These are phyloP conservation scores for Porites divaricata DNA, from an alignment of 92 coral and sea anemone genomes.

Conservation along the genomic window DNA sequence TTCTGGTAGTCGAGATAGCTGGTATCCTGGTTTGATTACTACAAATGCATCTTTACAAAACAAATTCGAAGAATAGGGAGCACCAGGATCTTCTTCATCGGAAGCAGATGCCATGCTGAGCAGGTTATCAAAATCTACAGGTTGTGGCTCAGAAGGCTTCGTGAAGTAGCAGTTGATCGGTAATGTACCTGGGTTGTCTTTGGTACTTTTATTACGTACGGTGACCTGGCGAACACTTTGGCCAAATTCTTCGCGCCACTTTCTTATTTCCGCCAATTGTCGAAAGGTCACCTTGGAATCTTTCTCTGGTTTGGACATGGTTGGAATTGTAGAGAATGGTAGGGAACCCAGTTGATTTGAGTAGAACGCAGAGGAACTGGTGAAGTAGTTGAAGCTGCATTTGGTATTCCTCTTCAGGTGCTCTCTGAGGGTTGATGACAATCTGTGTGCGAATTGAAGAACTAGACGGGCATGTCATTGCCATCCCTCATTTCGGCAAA, in stretches of 20 bases:
- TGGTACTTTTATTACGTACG: conserved; percentile 25
- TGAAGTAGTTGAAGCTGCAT: conserved; percentile 29
- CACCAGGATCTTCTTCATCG: too few species aligned
- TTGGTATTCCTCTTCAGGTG: too few species aligned
- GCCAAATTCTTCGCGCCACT: conserved; percentile 40
- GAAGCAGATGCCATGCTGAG: too few species aligned
- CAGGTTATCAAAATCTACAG: too few species aligned
- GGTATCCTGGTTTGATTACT: too few species aligned
- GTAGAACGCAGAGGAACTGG: conserved; percentile 40
- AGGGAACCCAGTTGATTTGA: conserved; percentile 20
- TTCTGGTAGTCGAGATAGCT: too few species aligned
- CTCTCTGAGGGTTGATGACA: too few species aligned
- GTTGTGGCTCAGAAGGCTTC: too few species aligned
- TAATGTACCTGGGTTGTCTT: conserved; percentile 33
- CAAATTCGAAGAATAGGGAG: too few species aligned
- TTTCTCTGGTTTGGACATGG: neutral
- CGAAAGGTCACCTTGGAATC: neutral
- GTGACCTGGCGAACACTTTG: conserved; percentile 30
- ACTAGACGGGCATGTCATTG: conserved; percentile 36
- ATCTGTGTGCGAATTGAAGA: too few species aligned
- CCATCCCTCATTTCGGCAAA: conserved; percentile 33
- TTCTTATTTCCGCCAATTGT: conserved; percentile 33
- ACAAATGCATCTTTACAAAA: too few species aligned
- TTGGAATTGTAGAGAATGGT: too few species aligned
- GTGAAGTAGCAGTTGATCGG: conserved; percentile 12